phyloP scores from a whole-genome alignment of 2,888 invertebrate genomes.

The Napeogenes inachia region DNA sequence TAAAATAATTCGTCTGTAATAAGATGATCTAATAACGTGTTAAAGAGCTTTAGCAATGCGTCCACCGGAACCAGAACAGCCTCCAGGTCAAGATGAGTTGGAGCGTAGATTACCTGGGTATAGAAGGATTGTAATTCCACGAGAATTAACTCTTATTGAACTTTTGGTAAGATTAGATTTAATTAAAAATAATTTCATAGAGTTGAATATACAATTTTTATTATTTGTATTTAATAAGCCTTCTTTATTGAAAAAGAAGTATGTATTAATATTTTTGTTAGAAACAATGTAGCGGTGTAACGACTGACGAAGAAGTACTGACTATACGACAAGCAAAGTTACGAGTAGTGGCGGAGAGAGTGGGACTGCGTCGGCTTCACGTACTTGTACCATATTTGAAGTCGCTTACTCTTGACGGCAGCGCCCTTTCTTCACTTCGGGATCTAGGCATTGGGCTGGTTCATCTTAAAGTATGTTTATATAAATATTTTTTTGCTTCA shows the following conservation, averaged over 20 bases:
- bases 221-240: background rate
- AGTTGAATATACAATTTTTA: background rate
- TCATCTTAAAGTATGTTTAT: conserved; percentile 67
- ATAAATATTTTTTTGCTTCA: background rate
- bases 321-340: conserved; percentile 77
- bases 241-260: background rate
- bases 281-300: conserved; percentile 69
- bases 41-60: conserved; percentile 64
- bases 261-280: conserved; percentile 30
- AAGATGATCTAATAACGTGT: conserved; percentile 12
- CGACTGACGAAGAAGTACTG: conserved; percentile 64
- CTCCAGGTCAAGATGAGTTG: conserved; percentile 66
- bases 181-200: background rate
- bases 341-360: conserved; percentile 80
- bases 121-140: conserved; percentile 74
- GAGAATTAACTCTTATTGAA: conserved; percentile 78
- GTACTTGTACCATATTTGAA: conserved; percentile 79
- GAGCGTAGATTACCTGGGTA: conserved; percentile 72
- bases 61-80: conserved; percentile 67
- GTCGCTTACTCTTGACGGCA: conserved; percentile 81
- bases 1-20: background rate
- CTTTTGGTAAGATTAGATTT: conserved; percentile 63
- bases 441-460: conserved; percentile 82
- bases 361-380: conserved; percentile 80
- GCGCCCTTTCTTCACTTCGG: conserved; percentile 80